These are phyloP conservation scores for Ranitomeya variabilis DNA, from an alignment of 2,113 vertebrate species.

Conservation along the genomic window DNA sequence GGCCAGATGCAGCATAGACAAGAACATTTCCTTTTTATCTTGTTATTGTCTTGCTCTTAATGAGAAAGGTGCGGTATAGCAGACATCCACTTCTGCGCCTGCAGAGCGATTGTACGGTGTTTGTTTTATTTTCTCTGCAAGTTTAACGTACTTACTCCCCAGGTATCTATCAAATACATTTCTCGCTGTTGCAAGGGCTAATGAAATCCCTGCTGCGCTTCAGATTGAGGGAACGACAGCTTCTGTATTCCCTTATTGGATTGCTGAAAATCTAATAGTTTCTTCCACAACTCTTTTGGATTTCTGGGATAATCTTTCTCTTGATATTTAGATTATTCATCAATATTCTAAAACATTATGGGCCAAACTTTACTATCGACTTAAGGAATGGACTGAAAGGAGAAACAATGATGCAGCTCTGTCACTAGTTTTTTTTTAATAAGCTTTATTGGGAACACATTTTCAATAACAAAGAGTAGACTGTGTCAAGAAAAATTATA, in stretches of 20 bases:
- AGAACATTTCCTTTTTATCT: too few relatives aligned
- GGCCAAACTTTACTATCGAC: too few relatives aligned
- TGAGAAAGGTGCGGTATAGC: neutral
- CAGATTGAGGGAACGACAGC: conserved; percentile 39
- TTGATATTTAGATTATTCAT: neutral
- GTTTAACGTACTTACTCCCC: conserved; percentile 45
- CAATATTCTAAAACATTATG: too few relatives aligned
- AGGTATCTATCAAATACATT: conserved; percentile 37
- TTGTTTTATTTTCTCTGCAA: conserved; percentile 7
- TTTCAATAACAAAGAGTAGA: too few relatives aligned
- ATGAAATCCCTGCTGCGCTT: conserved; percentile 51
- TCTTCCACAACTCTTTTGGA: conserved; percentile 6
- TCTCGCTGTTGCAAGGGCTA: conserved; percentile 27
- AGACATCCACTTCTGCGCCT: neutral
- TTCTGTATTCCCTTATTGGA: conserved; percentile 35
- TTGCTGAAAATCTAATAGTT: neutral
- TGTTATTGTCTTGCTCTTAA: too few relatives aligned
- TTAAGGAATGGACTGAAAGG: too few relatives aligned
- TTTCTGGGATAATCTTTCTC: neutral
- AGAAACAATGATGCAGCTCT: too few relatives aligned
- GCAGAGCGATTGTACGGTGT: conserved; percentile 1
- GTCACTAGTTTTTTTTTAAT: too few relatives aligned
- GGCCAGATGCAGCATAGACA: too few relatives aligned
- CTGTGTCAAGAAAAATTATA: too few relatives aligned
- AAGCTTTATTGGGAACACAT: too few relatives aligned